Evolutionary conservation across 2,888 invertebrate species (phyloP).

Genomic region (Orchestes rusci): DNA sequence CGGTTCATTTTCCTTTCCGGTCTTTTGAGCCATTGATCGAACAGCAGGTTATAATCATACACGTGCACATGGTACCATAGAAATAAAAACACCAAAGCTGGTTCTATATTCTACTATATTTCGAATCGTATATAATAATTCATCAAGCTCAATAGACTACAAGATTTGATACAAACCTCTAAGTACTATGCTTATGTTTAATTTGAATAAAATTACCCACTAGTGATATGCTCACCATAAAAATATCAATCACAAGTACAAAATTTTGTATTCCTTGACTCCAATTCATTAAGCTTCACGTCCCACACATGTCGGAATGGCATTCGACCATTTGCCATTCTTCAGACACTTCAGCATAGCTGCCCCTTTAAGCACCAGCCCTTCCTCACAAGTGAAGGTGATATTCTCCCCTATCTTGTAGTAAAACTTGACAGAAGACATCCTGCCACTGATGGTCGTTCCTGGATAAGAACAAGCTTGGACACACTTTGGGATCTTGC

Average conservation of each 20-base stretch:
- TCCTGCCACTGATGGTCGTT: conserved; percentile 76
- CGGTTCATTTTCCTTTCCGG: neutral
- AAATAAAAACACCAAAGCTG: too few species aligned
- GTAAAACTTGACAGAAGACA: conserved; percentile 83
- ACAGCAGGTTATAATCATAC: too few species aligned
- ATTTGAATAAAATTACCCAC: too few species aligned
- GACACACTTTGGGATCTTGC: conserved; percentile 72
- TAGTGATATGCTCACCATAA: too few species aligned
- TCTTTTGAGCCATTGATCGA: too few species aligned
- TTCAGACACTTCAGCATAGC: conserved; percentile 72
- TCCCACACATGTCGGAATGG: conserved; percentile 65
- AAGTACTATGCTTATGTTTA: too few species aligned
- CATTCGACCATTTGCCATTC: conserved; percentile 81
- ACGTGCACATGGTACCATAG: too few species aligned
- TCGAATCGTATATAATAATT: conserved; percentile 1
- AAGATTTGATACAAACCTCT: too few species aligned
- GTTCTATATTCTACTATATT: conserved; percentile 2
- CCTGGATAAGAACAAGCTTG: conserved; percentile 82
- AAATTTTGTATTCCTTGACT: too few species aligned
- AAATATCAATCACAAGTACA: too few species aligned
- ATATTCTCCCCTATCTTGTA: conserved; percentile 82
- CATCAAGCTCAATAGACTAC: too few species aligned
- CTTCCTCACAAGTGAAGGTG: conserved; percentile 75
- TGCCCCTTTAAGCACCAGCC: conserved; percentile 66
- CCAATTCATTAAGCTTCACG: too few species aligned